These are phyloP conservation scores for Synergus gifuensis DNA, from an alignment of 2,888 invertebrate genomes.

Conservation along the genomic window DNA sequence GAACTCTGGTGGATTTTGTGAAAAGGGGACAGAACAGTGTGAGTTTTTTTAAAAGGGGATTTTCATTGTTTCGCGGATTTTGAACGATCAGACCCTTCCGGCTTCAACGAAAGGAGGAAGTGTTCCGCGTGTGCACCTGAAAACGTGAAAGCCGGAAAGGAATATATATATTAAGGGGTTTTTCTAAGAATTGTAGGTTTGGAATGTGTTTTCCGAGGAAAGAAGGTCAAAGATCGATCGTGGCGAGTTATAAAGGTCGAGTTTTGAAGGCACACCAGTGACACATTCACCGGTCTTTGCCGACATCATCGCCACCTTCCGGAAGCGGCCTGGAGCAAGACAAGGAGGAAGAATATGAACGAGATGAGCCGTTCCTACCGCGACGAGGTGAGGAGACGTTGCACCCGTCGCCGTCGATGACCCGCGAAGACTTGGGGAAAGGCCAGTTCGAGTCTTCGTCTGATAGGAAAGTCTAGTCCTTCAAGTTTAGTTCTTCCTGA, in stretches of 20 bases:
- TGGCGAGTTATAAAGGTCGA: slow-evolving; percentile 59
- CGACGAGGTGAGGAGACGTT: slow-evolving; percentile 52
- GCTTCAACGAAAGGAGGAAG: neutral
- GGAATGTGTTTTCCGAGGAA: slow-evolving; percentile 62
- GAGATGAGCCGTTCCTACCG: slow-evolving; percentile 40
- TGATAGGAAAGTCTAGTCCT: neutral
- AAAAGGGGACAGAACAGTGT: slow-evolving; percentile 67
- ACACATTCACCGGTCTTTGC: slow-evolving; percentile 25
- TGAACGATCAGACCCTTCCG: neutral
- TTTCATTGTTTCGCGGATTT: neutral
- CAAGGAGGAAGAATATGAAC: slow-evolving; percentile 3
- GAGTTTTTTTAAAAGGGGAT: neutral
- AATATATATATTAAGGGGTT: slow-evolving; percentile 24
- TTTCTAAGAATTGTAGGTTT: neutral
- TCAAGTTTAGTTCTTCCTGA: neutral
- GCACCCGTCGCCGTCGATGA: slow-evolving; percentile 42
- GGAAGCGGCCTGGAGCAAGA: slow-evolving; percentile 9
- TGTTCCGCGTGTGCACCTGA: slow-evolving; percentile 20
- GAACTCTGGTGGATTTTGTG: slow-evolving; percentile 53
- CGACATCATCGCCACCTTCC: slow-evolving; percentile 30
- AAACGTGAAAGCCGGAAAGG: slow-evolving; percentile 20
- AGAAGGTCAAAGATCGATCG: slow-evolving; percentile 71
- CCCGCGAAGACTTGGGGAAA: slow-evolving; percentile 1
- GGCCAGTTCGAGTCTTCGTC: neutral
- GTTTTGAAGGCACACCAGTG: slow-evolving; percentile 42